phyloP scores from a whole-genome alignment of 2,113 vertebrate genomes.

The Suricata suricatta region DNA sequence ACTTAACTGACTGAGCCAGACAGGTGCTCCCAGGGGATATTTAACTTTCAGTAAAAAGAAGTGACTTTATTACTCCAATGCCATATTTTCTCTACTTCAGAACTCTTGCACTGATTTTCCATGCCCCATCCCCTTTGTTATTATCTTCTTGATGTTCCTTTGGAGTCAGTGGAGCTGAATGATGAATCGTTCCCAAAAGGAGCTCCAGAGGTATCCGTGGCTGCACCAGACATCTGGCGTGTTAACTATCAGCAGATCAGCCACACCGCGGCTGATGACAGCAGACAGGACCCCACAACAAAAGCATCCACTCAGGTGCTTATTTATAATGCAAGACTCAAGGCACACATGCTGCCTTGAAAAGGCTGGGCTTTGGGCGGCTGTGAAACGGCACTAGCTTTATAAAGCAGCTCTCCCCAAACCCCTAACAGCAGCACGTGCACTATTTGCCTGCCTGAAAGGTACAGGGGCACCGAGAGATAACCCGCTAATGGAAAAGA shows the following conservation, averaged over 20 bases:
- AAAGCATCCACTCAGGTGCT: background rate
- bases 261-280: background rate
- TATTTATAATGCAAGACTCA: conserved; percentile 20
- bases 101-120: background rate
- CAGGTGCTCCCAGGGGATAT: background rate
- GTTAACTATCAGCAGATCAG: background rate
- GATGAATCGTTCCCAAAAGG: background rate
- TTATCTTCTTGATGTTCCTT: background rate
- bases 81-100: background rate
- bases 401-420: background rate
- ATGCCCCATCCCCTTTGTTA: background rate
- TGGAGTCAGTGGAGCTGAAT: background rate
- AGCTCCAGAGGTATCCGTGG: background rate
- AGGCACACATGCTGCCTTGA: background rate
- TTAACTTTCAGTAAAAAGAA: conserved; percentile 30
- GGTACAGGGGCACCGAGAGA: background rate
- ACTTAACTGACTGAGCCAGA: no score
- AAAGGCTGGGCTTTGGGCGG: background rate
- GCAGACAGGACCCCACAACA: background rate
- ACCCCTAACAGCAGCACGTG: background rate
- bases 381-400: background rate
- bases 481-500: background rate
- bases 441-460: background rate
- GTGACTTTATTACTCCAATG: background rate
- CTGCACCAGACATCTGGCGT: conserved; percentile 6